Base-by-base conservation (phyloP, 2,797 vertebrate species). In the Cichlasoma orientale region DNA sequence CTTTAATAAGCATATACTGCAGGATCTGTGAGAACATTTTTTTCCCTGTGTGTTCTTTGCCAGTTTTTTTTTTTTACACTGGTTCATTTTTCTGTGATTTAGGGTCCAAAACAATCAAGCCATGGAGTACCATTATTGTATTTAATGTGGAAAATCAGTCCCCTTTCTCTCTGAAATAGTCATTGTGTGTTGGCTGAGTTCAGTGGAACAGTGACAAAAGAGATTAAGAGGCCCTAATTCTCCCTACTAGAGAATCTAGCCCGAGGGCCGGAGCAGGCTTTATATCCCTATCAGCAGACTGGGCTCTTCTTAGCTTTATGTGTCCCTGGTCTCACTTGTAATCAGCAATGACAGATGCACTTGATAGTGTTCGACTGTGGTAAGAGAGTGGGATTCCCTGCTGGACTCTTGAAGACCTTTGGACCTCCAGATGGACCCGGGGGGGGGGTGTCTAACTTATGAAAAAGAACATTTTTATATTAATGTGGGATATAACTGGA, bases 161-260 rank as follows among this genome's bases (percentile, higher is more conserved):
- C 23, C 31, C 75, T 79, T 86, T 75, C 74, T 84, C 58, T 74
- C 61, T 80, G 72, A 82, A 80, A 87, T 56, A 82, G 59, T 87
- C 83, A 88, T 91, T 91, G 90, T 94, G 82, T 92, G 68, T 74
- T 81, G 79, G 84, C 82, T 80, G 82, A 88, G 85, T 92, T 90
- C 69, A 69, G 85, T 61, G 21, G 76, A 89, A 85, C 81, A 69
- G 74, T 81, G 86, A 89, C 91, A 89, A 91, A 94, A 86, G 85
- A 91, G 93, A 93, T 93, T 93, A 93, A 83, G 86, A 74, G 79
- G 82, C 82, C 81, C 80, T 92, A 92, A 92, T 92, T 94, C 90
- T 89, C 89, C 83, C 55, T 77, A 68, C 88, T 72, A 91, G 88
- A 91, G 84, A 91, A 86, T 91, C 85, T 79, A 53, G 85, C 90